Percentiles rank a stretch among this genome's conserved stretches.
Evolutionary conservation across 2,113 vertebrate species (phyloP).

Genomic region (Lepus americanus): DNA sequence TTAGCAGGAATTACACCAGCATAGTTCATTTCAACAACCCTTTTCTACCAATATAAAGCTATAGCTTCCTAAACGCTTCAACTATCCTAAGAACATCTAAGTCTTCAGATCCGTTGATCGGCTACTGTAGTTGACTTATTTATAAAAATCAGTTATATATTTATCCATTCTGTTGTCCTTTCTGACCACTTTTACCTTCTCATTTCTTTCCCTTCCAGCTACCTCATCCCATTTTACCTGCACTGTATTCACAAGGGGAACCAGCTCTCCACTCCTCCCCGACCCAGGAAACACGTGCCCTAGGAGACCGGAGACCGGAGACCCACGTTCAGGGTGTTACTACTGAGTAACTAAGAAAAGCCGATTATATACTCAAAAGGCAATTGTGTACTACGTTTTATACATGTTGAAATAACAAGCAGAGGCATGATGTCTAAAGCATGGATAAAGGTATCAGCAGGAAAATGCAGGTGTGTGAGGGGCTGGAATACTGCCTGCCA

Average conservation of each 20-base stretch:
- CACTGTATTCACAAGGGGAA: not conserved
- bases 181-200: not conserved
- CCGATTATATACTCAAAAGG: too few species aligned
- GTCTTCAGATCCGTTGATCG: not conserved
- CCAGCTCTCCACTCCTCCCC: too few species aligned
- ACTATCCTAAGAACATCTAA: not conserved
- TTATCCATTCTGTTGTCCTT: not conserved
- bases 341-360: not conserved
- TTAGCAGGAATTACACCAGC: conserved; percentile 8
- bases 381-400: not conserved
- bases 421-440: not conserved
- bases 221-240: not conserved
- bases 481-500: not conserved
- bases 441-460: not conserved
- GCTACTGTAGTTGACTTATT: not conserved
- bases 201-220: not conserved
- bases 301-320: not conserved
- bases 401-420: conserved; percentile 31
- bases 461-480: not conserved
- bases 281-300: not conserved
- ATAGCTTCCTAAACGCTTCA: not conserved
- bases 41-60: not conserved
- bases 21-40: not conserved
- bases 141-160: conserved; percentile 14
- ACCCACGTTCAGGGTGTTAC: not conserved